Evolutionary conservation across 1,140 invertebrate species (phyloP).

Genomic region (Zaprionus taronus): DNA sequence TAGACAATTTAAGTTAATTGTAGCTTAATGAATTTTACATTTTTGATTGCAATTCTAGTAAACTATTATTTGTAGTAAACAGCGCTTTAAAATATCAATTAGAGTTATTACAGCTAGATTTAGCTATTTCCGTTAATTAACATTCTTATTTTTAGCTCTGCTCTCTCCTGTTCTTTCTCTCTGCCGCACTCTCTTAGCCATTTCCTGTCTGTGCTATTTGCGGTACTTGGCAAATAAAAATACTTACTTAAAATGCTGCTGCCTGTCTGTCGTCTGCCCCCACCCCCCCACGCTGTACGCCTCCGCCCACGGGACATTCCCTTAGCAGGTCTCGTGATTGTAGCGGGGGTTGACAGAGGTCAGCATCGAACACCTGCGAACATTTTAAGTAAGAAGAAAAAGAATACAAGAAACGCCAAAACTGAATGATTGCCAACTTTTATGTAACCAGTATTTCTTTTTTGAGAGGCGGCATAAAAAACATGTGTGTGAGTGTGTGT

Average conservation of each 20-base stretch:
- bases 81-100: background rate
- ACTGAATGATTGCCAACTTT: constrained; percentile 41
- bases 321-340: constrained; percentile 11
- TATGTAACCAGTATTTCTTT: constrained; percentile 67
- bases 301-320: constrained; percentile 29
- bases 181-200: background rate
- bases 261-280: background rate
- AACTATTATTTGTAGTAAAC: background rate
- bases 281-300: background rate
- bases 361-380: constrained; percentile 66
- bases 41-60: background rate
- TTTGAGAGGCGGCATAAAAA: background rate
- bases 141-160: background rate
- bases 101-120: background rate
- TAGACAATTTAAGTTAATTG: background rate
- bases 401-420: background rate
- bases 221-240: constrained; percentile 3
- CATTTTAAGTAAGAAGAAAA: constrained; percentile 31
- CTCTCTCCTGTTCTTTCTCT: background rate
- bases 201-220: constrained; percentile 24
- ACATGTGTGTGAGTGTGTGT: background rate
- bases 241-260: background rate
- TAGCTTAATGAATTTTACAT: background rate
- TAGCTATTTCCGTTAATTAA: constrained; percentile 12
- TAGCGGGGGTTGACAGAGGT: constrained; percentile 34